Evolutionary conservation across 2,113 vertebrate genomes (phyloP).

Genomic region (Phycodurus eques): DNA sequence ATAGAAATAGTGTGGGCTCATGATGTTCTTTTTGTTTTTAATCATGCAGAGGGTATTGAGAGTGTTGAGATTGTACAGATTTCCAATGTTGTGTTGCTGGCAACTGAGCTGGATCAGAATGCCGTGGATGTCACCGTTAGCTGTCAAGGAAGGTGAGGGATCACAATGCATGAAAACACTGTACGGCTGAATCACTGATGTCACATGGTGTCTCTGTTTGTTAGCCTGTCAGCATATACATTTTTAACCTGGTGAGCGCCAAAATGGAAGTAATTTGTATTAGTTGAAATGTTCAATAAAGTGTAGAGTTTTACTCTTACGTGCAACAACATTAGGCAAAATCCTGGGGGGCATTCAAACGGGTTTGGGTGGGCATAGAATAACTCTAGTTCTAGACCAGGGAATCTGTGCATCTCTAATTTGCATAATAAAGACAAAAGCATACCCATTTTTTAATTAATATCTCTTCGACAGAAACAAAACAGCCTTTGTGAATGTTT

Average conservation of each 20-base stretch:
- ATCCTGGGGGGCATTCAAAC: no score
- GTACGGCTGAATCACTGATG: background rate
- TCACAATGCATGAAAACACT: background rate
- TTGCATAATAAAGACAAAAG: no score
- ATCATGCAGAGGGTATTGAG: constrained; percentile 84
- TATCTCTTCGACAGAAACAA: background rate
- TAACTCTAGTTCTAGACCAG: no score
- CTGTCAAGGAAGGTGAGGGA: constrained; percentile 86
- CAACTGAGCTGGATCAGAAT: constrained; percentile 68
- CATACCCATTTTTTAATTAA: background rate
- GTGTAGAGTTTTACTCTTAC: no score
- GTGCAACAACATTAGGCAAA: no score
- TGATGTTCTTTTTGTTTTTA: background rate
- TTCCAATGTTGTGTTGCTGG: constrained; percentile 68
- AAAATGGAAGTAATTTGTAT: no score
- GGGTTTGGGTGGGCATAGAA: no score
- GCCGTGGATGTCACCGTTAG: constrained; percentile 87
- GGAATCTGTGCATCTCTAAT: no score
- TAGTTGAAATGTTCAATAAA: no score
- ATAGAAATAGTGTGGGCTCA: background rate
- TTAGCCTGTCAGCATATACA: no score
- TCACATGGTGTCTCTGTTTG: no score
- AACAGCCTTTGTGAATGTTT: background rate
- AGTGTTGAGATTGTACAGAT: constrained; percentile 87
- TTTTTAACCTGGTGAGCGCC: no score